phyloP scores from a whole-genome alignment of 2,888 invertebrate species.

The Campoletis raptor region DNA sequence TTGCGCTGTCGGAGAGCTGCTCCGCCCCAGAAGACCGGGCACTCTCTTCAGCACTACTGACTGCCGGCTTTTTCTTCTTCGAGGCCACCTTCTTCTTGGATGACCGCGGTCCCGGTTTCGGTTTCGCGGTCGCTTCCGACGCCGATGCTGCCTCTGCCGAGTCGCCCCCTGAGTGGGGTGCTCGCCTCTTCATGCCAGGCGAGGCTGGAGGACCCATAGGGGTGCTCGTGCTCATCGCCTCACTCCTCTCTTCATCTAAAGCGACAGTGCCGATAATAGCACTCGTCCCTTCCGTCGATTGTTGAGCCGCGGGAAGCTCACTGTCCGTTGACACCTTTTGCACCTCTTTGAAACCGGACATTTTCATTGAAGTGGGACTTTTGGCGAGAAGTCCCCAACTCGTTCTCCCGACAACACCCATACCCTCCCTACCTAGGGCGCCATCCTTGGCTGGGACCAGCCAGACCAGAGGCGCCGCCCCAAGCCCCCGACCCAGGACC shows the following conservation, averaged over 20 bases:
- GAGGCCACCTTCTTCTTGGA: too few relatives aligned
- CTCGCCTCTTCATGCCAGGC: neutral
- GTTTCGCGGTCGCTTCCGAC: too few relatives aligned
- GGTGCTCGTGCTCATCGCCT: neutral
- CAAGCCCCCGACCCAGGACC: too few relatives aligned
- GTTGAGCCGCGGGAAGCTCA: slow-evolving; percentile 18
- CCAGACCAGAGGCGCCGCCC: too few relatives aligned
- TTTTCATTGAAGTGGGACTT: neutral
- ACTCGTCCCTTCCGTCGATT: neutral
- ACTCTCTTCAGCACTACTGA: too few relatives aligned
- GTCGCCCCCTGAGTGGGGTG: neutral
- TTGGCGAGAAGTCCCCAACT: neutral
- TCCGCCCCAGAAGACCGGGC: too few relatives aligned
- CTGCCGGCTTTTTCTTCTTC: too few relatives aligned
- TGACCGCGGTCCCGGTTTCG: too few relatives aligned
- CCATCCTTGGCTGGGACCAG: neutral
- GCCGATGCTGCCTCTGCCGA: too few relatives aligned
- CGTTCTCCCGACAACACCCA: neutral
- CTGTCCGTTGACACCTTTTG: neutral
- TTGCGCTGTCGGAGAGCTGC: too few relatives aligned
- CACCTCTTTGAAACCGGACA: neutral
- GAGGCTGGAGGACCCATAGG: neutral
- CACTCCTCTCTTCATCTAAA: too few relatives aligned
- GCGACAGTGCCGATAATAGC: neutral
- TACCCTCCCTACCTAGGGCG: neutral